A percentile compares a stretch with the other conserved stretches of the same genome.
These are phyloP conservation scores for Tenthredo scrophulariae DNA, from an alignment of 2,888 invertebrate species.

Conservation along the genomic window DNA sequence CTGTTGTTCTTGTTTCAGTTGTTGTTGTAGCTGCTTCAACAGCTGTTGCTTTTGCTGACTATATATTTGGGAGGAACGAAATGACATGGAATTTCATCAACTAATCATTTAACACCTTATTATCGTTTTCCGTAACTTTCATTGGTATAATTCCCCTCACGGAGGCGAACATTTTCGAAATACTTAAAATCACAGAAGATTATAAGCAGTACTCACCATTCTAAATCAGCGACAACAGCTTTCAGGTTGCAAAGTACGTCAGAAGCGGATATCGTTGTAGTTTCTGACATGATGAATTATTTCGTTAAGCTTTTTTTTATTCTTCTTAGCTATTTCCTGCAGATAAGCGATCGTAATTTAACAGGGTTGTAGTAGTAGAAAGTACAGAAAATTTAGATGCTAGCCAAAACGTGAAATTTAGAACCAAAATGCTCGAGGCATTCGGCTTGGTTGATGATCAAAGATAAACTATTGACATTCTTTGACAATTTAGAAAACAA, in stretches of 20 bases:
- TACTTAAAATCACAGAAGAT: not conserved
- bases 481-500: slow-evolving; percentile 5
- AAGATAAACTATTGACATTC: slow-evolving; percentile 11
- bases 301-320: slow-evolving; percentile 3
- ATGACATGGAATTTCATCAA: not conserved
- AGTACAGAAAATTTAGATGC: slow-evolving; percentile 47
- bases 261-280: slow-evolving; percentile 54
- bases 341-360: not conserved
- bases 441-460: slow-evolving; percentile 34
- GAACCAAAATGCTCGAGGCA: slow-evolving; percentile 7
- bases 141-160: not conserved
- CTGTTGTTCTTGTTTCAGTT: slow-evolving; percentile 23
- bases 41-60: slow-evolving; percentile 48
- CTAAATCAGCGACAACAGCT: slow-evolving; percentile 60
- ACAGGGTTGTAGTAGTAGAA: not conserved
- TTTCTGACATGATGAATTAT: slow-evolving; percentile 52
- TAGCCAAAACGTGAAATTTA: slow-evolving; percentile 38
- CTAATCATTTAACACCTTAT: not conserved
- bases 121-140: not conserved
- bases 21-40: slow-evolving; percentile 41
- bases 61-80: not conserved
- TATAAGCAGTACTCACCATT: slow-evolving; percentile 61
- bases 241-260: slow-evolving; percentile 61
- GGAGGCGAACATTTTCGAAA: not conserved
- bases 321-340: not conserved